Conservation (phyloP, 1,140 invertebrate species). For the Lasaia peninsularis region DNA sequence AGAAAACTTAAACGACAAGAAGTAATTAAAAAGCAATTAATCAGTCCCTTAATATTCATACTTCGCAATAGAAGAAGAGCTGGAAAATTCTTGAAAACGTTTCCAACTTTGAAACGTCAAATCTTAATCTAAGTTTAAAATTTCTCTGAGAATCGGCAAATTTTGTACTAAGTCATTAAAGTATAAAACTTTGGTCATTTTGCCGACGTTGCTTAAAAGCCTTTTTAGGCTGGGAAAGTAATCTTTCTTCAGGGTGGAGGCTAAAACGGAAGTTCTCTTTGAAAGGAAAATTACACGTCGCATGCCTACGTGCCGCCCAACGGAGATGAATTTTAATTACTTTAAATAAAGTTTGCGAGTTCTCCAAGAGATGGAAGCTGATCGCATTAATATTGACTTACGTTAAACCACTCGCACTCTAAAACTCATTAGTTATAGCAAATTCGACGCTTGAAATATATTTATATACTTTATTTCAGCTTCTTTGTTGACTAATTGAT, state of each 20-base stretch:
- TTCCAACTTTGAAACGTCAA: conserved; percentile 66
- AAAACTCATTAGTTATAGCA: not conserved
- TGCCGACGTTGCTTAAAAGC: conserved; percentile 74
- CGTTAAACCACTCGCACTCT: not conserved
- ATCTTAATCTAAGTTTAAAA: conserved; percentile 78
- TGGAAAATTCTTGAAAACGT: conserved; percentile 62
- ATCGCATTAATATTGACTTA: conserved; percentile 38
- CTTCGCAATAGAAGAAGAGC: conserved; percentile 49
- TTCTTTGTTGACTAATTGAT: too few relatives aligned
- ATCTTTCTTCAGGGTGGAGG: conserved; percentile 75
- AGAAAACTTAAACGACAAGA: conserved; percentile 17
- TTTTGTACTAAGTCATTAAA: conserved; percentile 78
- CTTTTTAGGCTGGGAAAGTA: conserved; percentile 75
- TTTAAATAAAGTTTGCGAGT: conserved; percentile 67
- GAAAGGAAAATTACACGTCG: conserved; percentile 75
- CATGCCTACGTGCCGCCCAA: conserved; percentile 54
- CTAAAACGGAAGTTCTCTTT: conserved; percentile 76
- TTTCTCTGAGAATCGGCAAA: conserved; percentile 74
- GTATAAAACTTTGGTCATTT: conserved; percentile 77
- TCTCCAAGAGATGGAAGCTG: conserved; percentile 35
- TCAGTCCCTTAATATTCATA: conserved; percentile 68
- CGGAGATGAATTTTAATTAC: conserved; percentile 74
- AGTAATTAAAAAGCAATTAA: conserved; percentile 74
- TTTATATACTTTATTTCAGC: too few relatives aligned
- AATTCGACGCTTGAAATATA: too few relatives aligned